phyloP scores from a whole-genome alignment of 2,797 vertebrate genomes.

The Phalloptychus januarius region DNA sequence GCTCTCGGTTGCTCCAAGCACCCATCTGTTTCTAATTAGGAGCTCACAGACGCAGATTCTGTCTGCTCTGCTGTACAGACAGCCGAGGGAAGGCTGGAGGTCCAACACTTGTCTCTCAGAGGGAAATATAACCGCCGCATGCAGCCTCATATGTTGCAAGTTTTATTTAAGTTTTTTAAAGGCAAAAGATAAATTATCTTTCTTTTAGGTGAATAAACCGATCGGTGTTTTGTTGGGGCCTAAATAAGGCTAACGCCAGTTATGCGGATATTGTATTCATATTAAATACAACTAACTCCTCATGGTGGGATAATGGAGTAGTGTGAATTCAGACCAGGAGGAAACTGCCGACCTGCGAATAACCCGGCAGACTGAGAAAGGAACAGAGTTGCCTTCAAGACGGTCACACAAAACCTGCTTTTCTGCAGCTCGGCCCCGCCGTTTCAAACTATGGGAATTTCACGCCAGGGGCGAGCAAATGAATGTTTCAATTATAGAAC shows the following conservation, averaged over 20 bases:
- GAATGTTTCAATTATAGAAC: slow-evolving; percentile 73
- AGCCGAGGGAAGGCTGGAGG: slow-evolving; percentile 73
- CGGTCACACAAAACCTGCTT: slow-evolving; percentile 73
- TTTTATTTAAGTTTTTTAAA: slow-evolving; percentile 16
- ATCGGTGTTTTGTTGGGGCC: slow-evolving; percentile 1
- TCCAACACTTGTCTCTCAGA: slow-evolving; percentile 76
- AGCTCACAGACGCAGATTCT: slow-evolving; percentile 70
- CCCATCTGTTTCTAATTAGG: slow-evolving; percentile 86
- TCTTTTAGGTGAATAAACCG: background rate
- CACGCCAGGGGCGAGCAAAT: slow-evolving; percentile 68
- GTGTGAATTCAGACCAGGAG: slow-evolving; percentile 68
- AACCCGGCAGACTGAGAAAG: slow-evolving; percentile 82
- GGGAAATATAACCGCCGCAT: slow-evolving; percentile 58
- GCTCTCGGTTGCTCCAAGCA: slow-evolving; percentile 65
- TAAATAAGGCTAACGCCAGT: slow-evolving; percentile 40
- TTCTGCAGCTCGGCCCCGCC: slow-evolving; percentile 61
- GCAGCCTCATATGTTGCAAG: slow-evolving; percentile 47
- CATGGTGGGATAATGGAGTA: slow-evolving; percentile 65
- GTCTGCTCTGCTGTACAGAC: slow-evolving; percentile 68
- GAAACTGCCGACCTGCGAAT: slow-evolving; percentile 80
- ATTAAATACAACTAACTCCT: slow-evolving; percentile 14
- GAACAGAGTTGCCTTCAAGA: slow-evolving; percentile 83
- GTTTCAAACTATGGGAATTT: slow-evolving; percentile 82
- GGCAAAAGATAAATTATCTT: background rate
- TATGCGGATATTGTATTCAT: slow-evolving; percentile 1